Evolutionary conservation across 30 jellyfish, hydroid and myxozoan species (phyloP).

Genomic region (Aurelia sp.): DNA sequence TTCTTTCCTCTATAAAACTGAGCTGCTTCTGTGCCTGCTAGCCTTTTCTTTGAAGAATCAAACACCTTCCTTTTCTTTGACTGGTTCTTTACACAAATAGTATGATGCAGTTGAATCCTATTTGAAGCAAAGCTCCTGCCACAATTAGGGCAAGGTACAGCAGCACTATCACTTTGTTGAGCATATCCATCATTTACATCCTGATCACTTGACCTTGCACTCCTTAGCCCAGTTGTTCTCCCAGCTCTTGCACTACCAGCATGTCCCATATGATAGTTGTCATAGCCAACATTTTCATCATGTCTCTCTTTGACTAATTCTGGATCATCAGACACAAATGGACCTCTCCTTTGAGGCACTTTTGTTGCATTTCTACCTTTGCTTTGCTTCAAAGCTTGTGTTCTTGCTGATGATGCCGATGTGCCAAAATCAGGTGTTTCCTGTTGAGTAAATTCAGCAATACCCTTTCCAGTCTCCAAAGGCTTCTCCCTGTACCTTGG

Average conservation of each 20-base stretch:
- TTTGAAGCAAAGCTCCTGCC: constrained; percentile 83
- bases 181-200: background rate
- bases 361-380: constrained; percentile 12
- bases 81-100: constrained; percentile 64
- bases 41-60: constrained; percentile 85
- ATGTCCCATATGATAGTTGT: constrained; percentile 56
- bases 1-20: constrained; percentile 30
- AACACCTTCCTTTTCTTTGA: constrained; percentile 74
- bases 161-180: background rate
- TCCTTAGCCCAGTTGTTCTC: constrained; percentile 32
- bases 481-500: constrained; percentile 23
- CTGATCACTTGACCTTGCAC: background rate
- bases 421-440: background rate
- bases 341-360: constrained; percentile 48
- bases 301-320: constrained; percentile 16
- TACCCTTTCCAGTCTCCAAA: background rate
- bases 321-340: constrained; percentile 24
- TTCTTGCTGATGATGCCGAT: background rate
- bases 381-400: background rate
- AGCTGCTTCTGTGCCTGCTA: constrained; percentile 88
- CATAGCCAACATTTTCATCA: constrained; percentile 29
- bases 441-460: background rate
- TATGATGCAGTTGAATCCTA: constrained; percentile 77
- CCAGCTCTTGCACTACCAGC: constrained; percentile 5
- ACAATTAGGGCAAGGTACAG: constrained; percentile 76